Percentiles rank a stretch among this genome's conserved stretches.
Evolutionary conservation across 2,888 invertebrate genomes (phyloP).

Genomic region (Dilophus febrilis): DNA sequence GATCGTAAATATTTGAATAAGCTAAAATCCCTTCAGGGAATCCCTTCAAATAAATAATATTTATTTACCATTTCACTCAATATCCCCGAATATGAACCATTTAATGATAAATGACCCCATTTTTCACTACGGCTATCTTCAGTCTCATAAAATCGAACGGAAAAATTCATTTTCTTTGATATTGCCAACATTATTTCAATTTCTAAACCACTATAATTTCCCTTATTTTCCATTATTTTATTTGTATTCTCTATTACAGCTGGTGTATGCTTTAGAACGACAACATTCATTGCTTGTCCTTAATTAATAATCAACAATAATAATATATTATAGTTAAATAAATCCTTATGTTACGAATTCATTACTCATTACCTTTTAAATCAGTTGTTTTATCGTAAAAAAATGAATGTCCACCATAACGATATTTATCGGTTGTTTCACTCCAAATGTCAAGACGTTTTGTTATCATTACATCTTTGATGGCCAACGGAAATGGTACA

Average conservation of each 20-base stretch:
- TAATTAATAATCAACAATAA: no score
- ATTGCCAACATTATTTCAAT: conserved; percentile 51
- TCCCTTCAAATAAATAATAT: neutral
- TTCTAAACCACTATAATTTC: conserved; percentile 43
- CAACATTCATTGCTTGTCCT: conserved; percentile 41
- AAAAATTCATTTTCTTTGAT: conserved; percentile 53
- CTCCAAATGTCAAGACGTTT: conserved; percentile 51
- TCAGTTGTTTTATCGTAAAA: conserved; percentile 26
- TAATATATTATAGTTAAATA: no score
- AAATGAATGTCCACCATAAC: conserved; percentile 26
- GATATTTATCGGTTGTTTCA: conserved; percentile 39
- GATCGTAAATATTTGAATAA: neutral
- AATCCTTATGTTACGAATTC: no score
- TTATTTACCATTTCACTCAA: conserved; percentile 46
- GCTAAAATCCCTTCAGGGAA: neutral
- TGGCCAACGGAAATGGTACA: conserved; percentile 52
- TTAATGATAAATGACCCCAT: conserved; percentile 48
- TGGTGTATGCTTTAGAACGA: conserved; percentile 50
- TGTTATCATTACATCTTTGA: conserved; percentile 37
- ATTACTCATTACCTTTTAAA: conserved; percentile 22
- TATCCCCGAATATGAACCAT: conserved; percentile 52
- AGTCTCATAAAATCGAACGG: conserved; percentile 47
- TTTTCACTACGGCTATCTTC: conserved; percentile 39
- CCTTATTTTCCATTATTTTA: conserved; percentile 8
- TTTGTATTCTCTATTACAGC: conserved; percentile 28